Base-by-base conservation (phyloP, 37 sponge, comb jelly and placozoan genomes). In the Mnemiopsis leidyi region DNA sequence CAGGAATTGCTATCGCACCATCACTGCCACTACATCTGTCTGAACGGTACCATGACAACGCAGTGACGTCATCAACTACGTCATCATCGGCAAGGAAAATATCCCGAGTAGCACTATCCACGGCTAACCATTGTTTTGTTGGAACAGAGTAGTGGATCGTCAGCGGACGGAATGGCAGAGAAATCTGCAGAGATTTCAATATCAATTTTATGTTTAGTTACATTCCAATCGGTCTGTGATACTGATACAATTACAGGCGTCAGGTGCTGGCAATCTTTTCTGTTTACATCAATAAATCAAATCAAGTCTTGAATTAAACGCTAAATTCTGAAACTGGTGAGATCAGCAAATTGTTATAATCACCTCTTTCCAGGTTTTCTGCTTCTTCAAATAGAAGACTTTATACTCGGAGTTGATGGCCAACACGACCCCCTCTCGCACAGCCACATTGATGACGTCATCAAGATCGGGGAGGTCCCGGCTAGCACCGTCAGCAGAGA, bases 21-120 rank as follows among this genome's bases (percentile, higher is more conserved):
- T 71, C 75, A 71, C 75, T 71, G 20, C 75, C 75, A n/a, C 30
- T n/a, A 18, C 75, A 71, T 28, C 75, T 71, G 3, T 71, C 75
- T 29, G 30, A 71, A 7, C 20, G 5, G 3, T 23, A 29, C 75
- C 75, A 71, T 5, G 61, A 48, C 13, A 48, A 13, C 75, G 25
- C 7, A 18, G 21, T 28, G 5, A 28, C 30, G 25, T 28, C 75
- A n/a, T 29, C 25, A 71, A 29, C 75, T 29, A n/a, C 75, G 75
- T 29, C 75, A 71, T 71, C 25, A 28, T 71, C 75, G 20, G 75
- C 75, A 5, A 28, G 25, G 75, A 23, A 71, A 23, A 71, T 25
- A 5, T 71, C 75, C 5, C 75, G 75, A 28, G 75, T 71, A 13
- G 5, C 75, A 71, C 30, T 28, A 71, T 71, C 30, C 3, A 71